Evolutionary conservation across 2,888 invertebrate genomes (phyloP).

Genomic region (Stegophylla sp.): DNA sequence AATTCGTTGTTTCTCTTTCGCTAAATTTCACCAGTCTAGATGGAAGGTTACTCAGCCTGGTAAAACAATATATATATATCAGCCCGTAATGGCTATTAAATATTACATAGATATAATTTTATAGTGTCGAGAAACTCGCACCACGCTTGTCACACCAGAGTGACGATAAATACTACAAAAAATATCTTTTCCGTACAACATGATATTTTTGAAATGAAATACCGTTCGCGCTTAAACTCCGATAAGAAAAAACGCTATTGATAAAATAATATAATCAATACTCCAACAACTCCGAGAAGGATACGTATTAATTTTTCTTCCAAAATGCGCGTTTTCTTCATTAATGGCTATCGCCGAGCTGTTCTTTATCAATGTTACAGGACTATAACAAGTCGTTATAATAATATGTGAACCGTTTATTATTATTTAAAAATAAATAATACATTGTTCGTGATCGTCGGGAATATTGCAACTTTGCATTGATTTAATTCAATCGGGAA

Average conservation of each 20-base stretch:
- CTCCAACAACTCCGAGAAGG: neutral
- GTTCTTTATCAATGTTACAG: neutral
- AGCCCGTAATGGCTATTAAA: no score
- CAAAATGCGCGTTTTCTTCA: neutral
- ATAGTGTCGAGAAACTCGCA: neutral
- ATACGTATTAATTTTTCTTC: neutral
- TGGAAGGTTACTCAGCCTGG: neutral
- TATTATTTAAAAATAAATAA: neutral
- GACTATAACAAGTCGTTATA: no score
- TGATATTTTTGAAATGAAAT: neutral
- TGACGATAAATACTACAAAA: neutral
- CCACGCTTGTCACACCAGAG: neutral
- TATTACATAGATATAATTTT: neutral
- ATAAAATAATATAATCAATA: neutral
- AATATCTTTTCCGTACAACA: neutral
- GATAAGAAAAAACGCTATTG: conserved; percentile 18
- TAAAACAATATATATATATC: conserved; percentile 7
- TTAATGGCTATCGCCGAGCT: conserved; percentile 23
- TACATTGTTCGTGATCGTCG: neutral
- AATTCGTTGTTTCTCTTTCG: neutral
- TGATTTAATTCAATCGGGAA: no score
- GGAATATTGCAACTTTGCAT: neutral
- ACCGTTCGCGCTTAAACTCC: neutral
- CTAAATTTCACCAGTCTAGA: conserved; percentile 9
- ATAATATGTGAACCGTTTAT: no score